Evolutionary conservation across 2,888 invertebrate genomes (phyloP).

Genomic region (Synergus umbraculus): DNA sequence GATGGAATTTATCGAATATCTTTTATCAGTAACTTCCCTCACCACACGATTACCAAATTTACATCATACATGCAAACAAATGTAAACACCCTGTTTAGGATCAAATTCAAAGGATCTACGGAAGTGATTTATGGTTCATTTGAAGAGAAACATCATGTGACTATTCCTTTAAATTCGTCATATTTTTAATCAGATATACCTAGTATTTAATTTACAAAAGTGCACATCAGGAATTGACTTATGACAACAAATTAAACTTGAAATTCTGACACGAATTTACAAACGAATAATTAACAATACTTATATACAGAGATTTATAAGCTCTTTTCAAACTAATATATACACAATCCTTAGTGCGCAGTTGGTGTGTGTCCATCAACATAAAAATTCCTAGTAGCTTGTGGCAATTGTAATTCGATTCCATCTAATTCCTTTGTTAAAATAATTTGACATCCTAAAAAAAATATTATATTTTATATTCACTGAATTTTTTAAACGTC

Average conservation of each 20-base stretch:
- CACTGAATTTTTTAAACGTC: background rate
- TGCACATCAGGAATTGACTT: background rate
- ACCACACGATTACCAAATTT: background rate
- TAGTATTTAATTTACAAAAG: background rate
- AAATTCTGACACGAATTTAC: background rate
- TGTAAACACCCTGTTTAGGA: background rate
- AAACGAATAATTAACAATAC: conserved; percentile 1
- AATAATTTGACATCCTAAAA: conserved; percentile 92
- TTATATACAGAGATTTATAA: conserved; percentile 42
- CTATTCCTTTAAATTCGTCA: background rate
- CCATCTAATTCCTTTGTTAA: conserved; percentile 93
- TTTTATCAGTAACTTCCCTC: background rate
- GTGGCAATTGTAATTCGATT: conserved; percentile 88
- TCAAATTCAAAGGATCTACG: conserved; percentile 6
- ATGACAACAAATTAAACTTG: background rate
- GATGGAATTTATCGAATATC: conserved; percentile 44
- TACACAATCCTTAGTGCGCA: conserved; percentile 84
- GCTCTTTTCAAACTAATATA: background rate
- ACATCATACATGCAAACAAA: conserved; percentile 1
- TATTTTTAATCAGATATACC: background rate
- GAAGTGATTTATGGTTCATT: background rate
- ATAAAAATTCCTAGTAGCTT: conserved; percentile 96
- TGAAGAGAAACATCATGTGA: conserved; percentile 2
- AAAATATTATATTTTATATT: conserved; percentile 48
- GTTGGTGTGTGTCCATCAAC: conserved; percentile 98